Base-by-base conservation (phyloP, 2,888 invertebrate species). In the Azorinus chamasolen region DNA sequence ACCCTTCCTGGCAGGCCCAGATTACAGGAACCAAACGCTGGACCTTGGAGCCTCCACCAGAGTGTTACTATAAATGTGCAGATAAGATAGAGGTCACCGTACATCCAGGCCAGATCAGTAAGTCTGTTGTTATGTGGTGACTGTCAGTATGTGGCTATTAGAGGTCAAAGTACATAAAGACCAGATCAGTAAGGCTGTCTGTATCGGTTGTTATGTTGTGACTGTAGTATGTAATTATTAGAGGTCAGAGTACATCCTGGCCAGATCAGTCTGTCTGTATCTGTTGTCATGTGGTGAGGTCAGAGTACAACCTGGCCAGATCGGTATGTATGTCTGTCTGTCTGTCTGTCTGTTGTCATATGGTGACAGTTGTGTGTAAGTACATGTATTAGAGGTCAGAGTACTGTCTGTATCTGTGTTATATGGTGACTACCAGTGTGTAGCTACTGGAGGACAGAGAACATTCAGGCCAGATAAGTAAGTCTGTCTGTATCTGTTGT, bases 1-100 rank as follows among this genome's bases (percentile, higher is more conserved):
- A 97, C 93, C 97, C 98, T 66, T 99, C 98, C 1, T 99, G 99
- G 99, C 99, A 99, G 94, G 98, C 98, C 0, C 99, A 99, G 94
- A 94, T 99, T 57, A 95, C 95, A 61, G 98, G 99, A 0, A 95
- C 94, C 85, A 99, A 99, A 93, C 94, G 95, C 77, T 99, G 99
- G 99, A 95, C 95, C 66, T 94, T 99, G 75, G 96, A 97, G 83
- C 98, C 99, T 10, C 98, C 98, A 0, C 96, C 97, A 0, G 99
- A 99, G 94, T 99, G 99, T 92, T 95, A 96, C 90, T 96, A 96
- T 92, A 93, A 94, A 63, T 99, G 98, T 93, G 72, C 65, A n/a
- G 92, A 93, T 5, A 94, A 94, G 83, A 91, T 98, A 75, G 93
- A 95, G 77, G 95, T 96, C 79, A 95, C 94, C 12, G 97, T 99